Percentiles rank a stretch among this genome's conserved stretches.
These are phyloP conservation scores for Eretmochelys imbricata DNA, from an alignment of 2,113 vertebrate species.

Conservation along the genomic window DNA sequence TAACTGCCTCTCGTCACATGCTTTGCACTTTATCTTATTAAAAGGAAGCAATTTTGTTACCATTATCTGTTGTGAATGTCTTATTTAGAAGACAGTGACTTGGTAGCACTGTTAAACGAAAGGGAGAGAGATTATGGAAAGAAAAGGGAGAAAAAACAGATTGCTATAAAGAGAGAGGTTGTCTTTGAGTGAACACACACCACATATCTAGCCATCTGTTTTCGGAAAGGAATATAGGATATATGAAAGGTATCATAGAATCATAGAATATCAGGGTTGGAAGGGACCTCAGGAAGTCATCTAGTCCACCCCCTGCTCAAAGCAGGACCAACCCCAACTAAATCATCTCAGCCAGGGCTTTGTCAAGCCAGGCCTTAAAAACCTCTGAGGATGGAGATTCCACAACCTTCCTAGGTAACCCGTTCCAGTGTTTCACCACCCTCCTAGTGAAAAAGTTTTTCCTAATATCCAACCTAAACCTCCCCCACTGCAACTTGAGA, in stretches of 20 bases:
- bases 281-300: too few relatives aligned
- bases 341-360: too few relatives aligned
- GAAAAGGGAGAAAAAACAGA: not conserved
- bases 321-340: too few relatives aligned
- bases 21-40: conserved; percentile 25
- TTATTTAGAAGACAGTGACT: conserved; percentile 2
- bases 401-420: too few relatives aligned
- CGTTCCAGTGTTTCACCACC: too few relatives aligned
- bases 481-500: too few relatives aligned
- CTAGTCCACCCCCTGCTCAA: too few relatives aligned
- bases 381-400: too few relatives aligned
- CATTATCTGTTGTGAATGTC: conserved; percentile 19
- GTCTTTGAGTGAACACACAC: not conserved
- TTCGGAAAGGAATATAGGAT: not conserved
- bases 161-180: not conserved
- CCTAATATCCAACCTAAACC: too few relatives aligned
- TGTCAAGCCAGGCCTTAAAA: too few relatives aligned
- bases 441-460: too few relatives aligned
- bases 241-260: not conserved
- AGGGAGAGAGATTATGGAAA: not conserved
- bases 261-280: too few relatives aligned
- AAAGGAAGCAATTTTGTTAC: conserved; percentile 8
- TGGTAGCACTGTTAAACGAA: not conserved
- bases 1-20: not conserved
- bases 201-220: not conserved